Conservation (phyloP, 2,888 invertebrate species). For the Priocnemis perturbator region DNA sequence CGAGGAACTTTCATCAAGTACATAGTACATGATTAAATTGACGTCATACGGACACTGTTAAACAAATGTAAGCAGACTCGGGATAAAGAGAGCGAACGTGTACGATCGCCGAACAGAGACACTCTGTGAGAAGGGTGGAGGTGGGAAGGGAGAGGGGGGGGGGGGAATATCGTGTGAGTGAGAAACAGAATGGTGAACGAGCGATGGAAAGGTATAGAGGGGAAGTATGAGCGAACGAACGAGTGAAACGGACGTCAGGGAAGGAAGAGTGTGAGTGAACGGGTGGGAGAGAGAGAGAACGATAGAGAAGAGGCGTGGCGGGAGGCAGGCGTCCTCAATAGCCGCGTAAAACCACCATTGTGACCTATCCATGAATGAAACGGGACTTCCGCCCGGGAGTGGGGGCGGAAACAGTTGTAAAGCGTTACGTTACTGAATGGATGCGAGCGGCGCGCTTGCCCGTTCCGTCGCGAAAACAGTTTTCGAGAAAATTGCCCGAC, state of each 20-base stretch:
- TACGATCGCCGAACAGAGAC: no score
- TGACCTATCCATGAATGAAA: constrained; percentile 75
- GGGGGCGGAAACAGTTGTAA: constrained; percentile 73
- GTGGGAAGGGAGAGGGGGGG: no score
- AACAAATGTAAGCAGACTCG: no score
- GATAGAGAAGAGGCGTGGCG: constrained; percentile 51
- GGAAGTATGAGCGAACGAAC: constrained; percentile 1
- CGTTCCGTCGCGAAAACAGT: constrained; percentile 59
- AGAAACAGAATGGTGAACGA: constrained; percentile 5
- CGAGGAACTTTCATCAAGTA: no score
- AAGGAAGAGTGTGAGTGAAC: constrained; percentile 11
- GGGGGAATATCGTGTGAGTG: not conserved
- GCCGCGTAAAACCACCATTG: constrained; percentile 74
- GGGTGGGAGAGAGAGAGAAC: constrained; percentile 30
- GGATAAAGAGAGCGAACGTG: no score
- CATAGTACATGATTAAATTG: no score
- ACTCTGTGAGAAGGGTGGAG: no score
- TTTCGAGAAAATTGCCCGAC: constrained; percentile 57
- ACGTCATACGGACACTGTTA: no score
- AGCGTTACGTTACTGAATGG: constrained; percentile 71
- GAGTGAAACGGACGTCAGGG: not conserved
- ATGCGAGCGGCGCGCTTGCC: constrained; percentile 57
- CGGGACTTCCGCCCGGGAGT: constrained; percentile 73
- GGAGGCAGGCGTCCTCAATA: constrained; percentile 69
- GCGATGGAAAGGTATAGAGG: not conserved